Evolutionary conservation across 2,888 invertebrate species (phyloP), one percentile per base, ranked within the genome.

Genomic region (Synergus umbraculus): DNA sequence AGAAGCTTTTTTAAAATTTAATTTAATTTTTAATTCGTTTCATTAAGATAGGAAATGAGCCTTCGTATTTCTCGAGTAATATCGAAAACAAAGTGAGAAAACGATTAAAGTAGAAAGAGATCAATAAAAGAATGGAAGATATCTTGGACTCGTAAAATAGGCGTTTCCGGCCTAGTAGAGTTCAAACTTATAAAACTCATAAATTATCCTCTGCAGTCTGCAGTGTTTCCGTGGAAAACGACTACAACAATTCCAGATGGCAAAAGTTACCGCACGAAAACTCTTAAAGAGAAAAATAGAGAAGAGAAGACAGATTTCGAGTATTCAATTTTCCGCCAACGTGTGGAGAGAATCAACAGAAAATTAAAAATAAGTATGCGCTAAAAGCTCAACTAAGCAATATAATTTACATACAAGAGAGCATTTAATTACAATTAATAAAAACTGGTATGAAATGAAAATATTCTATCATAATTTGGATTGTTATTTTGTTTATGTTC

Each of bases 161-260:
- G 85, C 85, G 85, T 84, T 84, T 81, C 82, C 80, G 79, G 83
- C 69, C 81, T 80, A 78, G 82, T 78, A 67, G 80, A 81, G 85
- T 86, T 80, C 82, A 81, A 86, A 85, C 85, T 86, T 85, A 83
- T 84, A 84, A 84, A 86, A 83, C 84, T 85, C 85, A 82, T 86
- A 84, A 85, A 85, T 86, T 85, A 85, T 84, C 81, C 66, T 66
- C 37, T 22, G 81, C 77, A 80, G 81, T 81, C 81, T 79, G 82
- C 76, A 81, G 80, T 83, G 80, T 83, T 83, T 85, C 79, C 82
- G 79, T 78, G 80, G 81, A 83, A 83, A 83, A 69, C 81, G 81
- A 76, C 81, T 82, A 79, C 82, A 83, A 83, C 81, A 80, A 82
- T 81, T 77, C 76, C 81, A 82, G 82, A 83, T 79, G 84, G 78